phyloP scores from a whole-genome alignment of 1,140 invertebrate genomes.

The Zaprionus kolodkinae region DNA sequence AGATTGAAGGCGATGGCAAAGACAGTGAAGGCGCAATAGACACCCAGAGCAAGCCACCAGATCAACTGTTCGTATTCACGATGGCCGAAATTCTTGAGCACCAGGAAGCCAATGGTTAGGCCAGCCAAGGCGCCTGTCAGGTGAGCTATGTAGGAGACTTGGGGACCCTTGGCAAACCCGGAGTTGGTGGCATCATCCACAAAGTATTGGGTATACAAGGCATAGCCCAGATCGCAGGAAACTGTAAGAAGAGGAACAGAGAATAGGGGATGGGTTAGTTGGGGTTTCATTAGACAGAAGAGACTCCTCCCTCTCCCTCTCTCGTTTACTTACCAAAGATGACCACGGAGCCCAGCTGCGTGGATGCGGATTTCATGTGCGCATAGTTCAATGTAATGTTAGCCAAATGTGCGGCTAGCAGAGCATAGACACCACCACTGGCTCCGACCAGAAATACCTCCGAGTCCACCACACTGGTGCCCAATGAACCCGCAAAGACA shows the following conservation, averaged over 20 bases:
- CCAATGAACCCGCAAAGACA: constrained; percentile 95
- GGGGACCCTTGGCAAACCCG: constrained; percentile 86
- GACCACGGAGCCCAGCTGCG: constrained; percentile 95
- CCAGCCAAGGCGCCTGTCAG: constrained; percentile 95
- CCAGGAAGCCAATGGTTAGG: constrained; percentile 94
- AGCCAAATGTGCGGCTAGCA: constrained; percentile 96
- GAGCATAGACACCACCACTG: constrained; percentile 96
- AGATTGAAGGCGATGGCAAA: constrained; percentile 97
- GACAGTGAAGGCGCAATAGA: constrained; percentile 95
- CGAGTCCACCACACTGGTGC: constrained; percentile 96
- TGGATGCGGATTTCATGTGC: constrained; percentile 97
- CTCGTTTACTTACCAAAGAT: constrained; percentile 91
- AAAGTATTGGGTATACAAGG: constrained; percentile 96
- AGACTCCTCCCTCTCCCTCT: neutral
- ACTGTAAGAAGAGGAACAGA: constrained; percentile 86
- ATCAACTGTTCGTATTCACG: constrained; percentile 96
- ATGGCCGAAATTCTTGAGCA: constrained; percentile 98
- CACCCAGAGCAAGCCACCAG: constrained; percentile 97
- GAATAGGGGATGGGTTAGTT: constrained; percentile 24
- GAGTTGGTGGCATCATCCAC: constrained; percentile 86
- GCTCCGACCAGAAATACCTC: constrained; percentile 97
- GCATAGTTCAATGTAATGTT: constrained; percentile 98
- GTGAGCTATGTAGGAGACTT: constrained; percentile 97
- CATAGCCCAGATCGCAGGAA: constrained; percentile 96
- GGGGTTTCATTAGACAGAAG: neutral